Conservation (phyloP, 2,113 vertebrate species). For the Phocoena phocoena region DNA sequence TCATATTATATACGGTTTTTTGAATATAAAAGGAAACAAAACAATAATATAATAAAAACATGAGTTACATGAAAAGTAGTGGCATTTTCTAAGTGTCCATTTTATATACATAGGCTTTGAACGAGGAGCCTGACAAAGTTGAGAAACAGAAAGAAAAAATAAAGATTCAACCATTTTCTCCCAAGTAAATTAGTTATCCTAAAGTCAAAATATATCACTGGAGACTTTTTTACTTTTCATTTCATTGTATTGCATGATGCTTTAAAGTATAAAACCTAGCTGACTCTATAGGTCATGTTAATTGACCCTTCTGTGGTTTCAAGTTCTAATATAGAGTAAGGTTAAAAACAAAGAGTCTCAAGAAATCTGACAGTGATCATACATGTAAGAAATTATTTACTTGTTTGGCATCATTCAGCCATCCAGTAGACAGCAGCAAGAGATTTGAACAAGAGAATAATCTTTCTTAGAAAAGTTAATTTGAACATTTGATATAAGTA, state of each 20-base stretch:
- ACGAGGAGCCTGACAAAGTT: not conserved
- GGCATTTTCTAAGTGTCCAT: not conserved
- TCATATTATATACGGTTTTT: not conserved
- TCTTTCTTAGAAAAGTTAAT: slow-evolving; percentile 66
- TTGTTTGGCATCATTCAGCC: not conserved
- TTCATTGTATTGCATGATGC: not conserved
- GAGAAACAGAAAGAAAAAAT: not conserved
- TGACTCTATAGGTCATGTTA: slow-evolving; percentile 42
- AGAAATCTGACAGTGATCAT: slow-evolving; percentile 18
- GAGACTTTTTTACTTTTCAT: slow-evolving; percentile 17
- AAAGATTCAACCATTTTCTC: not conserved
- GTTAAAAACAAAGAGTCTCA: not conserved
- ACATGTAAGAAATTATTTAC: slow-evolving; percentile 53
- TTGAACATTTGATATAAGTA: slow-evolving; percentile 70
- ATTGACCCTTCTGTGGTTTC: slow-evolving; percentile 69
- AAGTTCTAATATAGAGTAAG: slow-evolving; percentile 61
- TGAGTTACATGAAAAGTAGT: not conserved
- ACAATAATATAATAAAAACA: not conserved
- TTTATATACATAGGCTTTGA: not conserved
- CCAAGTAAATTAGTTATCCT: not conserved
- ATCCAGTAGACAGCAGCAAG: slow-evolving; percentile 49
- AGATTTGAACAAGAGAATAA: slow-evolving; percentile 69
- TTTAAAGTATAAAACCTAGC: slow-evolving; percentile 55
- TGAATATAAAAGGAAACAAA: not conserved
- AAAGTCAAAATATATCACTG: not conserved